Conservation (phyloP, 2,113 vertebrate species). For the Smithornis capensis region DNA sequence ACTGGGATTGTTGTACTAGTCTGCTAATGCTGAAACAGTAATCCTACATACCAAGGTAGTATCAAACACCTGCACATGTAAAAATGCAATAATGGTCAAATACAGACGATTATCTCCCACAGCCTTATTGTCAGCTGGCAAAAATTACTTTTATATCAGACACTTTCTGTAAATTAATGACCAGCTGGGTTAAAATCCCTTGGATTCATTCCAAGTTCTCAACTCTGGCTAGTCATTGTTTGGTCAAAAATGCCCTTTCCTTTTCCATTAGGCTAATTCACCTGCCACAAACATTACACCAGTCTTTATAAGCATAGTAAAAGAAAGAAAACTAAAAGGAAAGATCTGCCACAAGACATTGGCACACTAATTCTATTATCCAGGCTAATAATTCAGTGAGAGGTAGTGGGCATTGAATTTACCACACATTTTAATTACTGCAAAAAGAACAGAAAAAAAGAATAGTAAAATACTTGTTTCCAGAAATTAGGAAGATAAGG, state of each 20-base stretch:
- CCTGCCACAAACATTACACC: background rate
- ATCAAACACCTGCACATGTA: background rate
- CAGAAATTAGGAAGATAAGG: background rate
- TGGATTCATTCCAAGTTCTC: background rate
- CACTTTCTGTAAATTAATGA: background rate
- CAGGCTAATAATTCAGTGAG: background rate
- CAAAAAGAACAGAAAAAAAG: background rate
- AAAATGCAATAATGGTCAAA: background rate
- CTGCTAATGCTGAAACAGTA: background rate
- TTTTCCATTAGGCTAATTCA: background rate
- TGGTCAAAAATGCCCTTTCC: background rate
- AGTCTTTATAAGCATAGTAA: background rate
- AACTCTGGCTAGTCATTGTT: background rate
- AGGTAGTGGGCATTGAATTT: background rate
- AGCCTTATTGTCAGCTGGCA: background rate
- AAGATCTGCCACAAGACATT: background rate
- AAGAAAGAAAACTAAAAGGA: background rate
- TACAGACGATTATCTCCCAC: background rate
- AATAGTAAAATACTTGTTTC: background rate
- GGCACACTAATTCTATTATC: background rate
- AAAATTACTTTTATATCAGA: background rate
- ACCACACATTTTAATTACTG: background rate
- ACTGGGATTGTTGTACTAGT: background rate
- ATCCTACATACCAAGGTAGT: background rate
- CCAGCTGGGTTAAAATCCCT: background rate